phyloP scores from a whole-genome alignment of 2,888 invertebrate genomes.

The Noctuana brunneofusca region DNA sequence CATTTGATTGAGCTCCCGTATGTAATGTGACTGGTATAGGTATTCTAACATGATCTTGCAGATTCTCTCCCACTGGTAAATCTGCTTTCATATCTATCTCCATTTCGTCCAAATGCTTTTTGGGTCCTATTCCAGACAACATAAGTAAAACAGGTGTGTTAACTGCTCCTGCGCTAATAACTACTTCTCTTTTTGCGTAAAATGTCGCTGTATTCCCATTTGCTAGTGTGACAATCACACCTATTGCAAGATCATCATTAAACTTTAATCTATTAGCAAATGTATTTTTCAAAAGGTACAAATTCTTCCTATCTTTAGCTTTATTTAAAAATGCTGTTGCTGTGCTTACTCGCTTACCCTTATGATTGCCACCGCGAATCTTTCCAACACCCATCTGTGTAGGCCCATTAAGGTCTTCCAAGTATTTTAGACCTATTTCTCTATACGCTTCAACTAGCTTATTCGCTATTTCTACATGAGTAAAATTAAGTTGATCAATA shows the following conservation, averaged over 20 bases:
- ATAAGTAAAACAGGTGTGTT: slow-evolving; percentile 68
- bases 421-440: slow-evolving; percentile 75
- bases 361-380: slow-evolving; percentile 74
- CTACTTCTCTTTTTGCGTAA: slow-evolving; percentile 62
- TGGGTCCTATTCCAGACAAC: slow-evolving; percentile 70
- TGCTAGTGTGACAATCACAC: slow-evolving; percentile 54
- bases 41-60: slow-evolving; percentile 76
- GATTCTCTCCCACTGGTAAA: slow-evolving; percentile 70
- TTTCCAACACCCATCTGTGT: slow-evolving; percentile 81
- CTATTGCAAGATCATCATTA: slow-evolving; percentile 51
- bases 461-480: slow-evolving; percentile 60
- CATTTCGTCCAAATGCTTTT: slow-evolving; percentile 53
- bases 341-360: slow-evolving; percentile 81
- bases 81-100: slow-evolving; percentile 56
- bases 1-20: slow-evolving; percentile 57
- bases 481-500: slow-evolving; percentile 75
- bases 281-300: slow-evolving; percentile 63
- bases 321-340: slow-evolving; percentile 76
- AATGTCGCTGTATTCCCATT: slow-evolving; percentile 53
- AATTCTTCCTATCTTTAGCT: slow-evolving; percentile 57
- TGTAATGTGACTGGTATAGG: slow-evolving; percentile 65
- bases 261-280: slow-evolving; percentile 49
- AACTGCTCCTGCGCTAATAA: slow-evolving; percentile 66
- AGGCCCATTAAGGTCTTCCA: slow-evolving; percentile 68
- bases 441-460: slow-evolving; percentile 66